These are phyloP conservation scores for Tachysurus vachellii DNA, from an alignment of 2,113 vertebrate genomes.

Conservation along the genomic window DNA sequence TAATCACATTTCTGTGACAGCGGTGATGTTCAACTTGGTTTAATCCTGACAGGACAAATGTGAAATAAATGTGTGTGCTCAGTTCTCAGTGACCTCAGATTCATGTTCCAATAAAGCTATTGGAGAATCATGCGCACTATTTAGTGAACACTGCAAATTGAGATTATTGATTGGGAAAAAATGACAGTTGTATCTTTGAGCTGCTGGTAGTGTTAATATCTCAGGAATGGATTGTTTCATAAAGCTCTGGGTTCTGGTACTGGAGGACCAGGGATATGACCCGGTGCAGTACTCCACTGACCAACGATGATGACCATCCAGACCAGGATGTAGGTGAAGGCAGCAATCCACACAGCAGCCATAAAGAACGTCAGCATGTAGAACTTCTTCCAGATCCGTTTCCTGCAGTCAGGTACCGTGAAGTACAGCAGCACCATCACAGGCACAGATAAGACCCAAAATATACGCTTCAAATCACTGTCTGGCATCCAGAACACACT, in stretches of 20 bases:
- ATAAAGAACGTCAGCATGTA: conserved; percentile 92
- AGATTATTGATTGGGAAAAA: neutral
- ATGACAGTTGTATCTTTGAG: neutral
- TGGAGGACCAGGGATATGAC: neutral
- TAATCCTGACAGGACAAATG: neutral
- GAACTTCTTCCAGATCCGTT: conserved; percentile 85
- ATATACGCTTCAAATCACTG: conserved; percentile 85
- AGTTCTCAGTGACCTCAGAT: neutral
- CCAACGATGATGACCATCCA: conserved; percentile 97
- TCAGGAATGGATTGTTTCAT: neutral
- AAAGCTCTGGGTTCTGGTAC: neutral
- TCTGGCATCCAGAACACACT: conserved; percentile 89
- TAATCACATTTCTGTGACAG: neutral
- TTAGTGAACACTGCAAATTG: neutral
- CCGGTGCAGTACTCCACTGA: conserved; percentile 53
- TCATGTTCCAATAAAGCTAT: neutral
- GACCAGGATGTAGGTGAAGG: conserved; percentile 91
- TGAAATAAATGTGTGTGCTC: neutral
- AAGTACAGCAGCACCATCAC: conserved; percentile 83
- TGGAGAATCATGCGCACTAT: too few species aligned
- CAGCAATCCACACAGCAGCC: conserved; percentile 94
- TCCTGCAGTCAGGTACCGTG: conserved; percentile 91
- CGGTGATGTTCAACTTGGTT: neutral
- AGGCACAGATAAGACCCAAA: conserved; percentile 94
- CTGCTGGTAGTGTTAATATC: neutral